Conservation (phyloP, 1,140 invertebrate genomes). For the Dendrolimus punctatus region DNA sequence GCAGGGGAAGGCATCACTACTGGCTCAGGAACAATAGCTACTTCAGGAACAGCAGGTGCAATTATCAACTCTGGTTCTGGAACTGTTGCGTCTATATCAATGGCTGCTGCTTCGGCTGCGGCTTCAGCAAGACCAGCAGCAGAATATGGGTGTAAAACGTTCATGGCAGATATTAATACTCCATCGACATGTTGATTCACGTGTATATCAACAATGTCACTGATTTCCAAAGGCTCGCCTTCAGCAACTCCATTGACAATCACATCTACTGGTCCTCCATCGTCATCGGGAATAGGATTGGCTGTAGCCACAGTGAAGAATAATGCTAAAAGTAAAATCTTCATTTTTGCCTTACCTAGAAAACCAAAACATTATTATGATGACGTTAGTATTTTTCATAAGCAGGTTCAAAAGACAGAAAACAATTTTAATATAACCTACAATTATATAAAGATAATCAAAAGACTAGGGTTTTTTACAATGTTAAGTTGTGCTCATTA, state of each 20-base stretch:
- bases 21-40: not conserved
- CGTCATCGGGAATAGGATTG: constrained; percentile 21
- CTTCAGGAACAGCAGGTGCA: constrained; percentile 3
- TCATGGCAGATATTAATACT: constrained; percentile 15
- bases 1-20: constrained; percentile 9
- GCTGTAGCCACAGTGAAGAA: constrained; percentile 34
- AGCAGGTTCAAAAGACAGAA: too few species aligned
- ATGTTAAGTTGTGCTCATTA: too few species aligned
- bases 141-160: constrained; percentile 30
- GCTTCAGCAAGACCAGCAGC: constrained; percentile 31
- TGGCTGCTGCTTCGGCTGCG: constrained; percentile 20
- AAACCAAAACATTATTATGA: not conserved
- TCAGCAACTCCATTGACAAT: constrained; percentile 39
- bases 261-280: constrained; percentile 22
- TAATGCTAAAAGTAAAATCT: constrained; percentile 32
- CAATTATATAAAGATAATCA: too few species aligned
- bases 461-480: too few species aligned
- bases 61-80: constrained; percentile 10
- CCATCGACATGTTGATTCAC: constrained; percentile 30
- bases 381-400: too few species aligned
- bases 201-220: constrained; percentile 29
- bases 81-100: constrained; percentile 3
- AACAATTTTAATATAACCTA: too few species aligned
- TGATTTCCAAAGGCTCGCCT: constrained; percentile 30
- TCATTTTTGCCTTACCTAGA: constrained; percentile 31